phyloP scores from a whole-genome alignment of 2,888 invertebrate species.

The Carpatolechia fugitivella region DNA sequence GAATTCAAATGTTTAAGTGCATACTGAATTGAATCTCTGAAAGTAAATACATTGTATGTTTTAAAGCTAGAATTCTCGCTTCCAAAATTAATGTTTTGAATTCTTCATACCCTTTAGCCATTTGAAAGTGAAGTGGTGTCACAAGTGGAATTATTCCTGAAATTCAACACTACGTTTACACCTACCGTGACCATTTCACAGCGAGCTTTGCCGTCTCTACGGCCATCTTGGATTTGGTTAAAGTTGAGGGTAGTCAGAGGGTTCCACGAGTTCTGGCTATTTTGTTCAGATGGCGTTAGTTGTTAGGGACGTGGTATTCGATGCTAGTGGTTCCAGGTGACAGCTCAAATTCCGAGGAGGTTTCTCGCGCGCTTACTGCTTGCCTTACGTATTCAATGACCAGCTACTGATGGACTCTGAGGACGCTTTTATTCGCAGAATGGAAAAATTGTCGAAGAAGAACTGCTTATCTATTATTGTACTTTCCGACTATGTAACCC shows the following conservation, averaged over 20 bases:
- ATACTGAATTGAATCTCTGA: neutral
- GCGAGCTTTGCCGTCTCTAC: constrained; percentile 25
- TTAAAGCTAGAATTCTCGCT: neutral
- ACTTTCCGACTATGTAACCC: too few species aligned
- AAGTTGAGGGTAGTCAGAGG: constrained; percentile 12
- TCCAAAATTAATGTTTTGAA: constrained; percentile 41
- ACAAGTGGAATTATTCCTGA: constrained; percentile 55
- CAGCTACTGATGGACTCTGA: constrained; percentile 3
- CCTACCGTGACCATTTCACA: constrained; percentile 33
- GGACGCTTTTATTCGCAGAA: neutral
- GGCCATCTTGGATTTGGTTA: neutral
- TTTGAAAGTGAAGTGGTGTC: constrained; percentile 46
- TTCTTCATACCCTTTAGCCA: constrained; percentile 40
- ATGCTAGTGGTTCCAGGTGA: constrained; percentile 36
- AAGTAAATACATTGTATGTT: neutral
- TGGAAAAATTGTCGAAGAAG: neutral
- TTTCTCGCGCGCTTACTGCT: constrained; percentile 26
- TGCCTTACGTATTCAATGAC: constrained; percentile 15
- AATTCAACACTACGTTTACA: constrained; percentile 60
- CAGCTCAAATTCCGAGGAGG: constrained; percentile 43
- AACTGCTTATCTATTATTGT: too few species aligned
- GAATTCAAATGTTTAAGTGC: too few species aligned
- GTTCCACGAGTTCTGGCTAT: constrained; percentile 31
- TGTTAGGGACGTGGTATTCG: constrained; percentile 46
- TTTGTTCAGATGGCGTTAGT: constrained; percentile 43